Evolutionary conservation across 2,888 invertebrate genomes (phyloP).

Genomic region (Lasius fuliginosus): DNA sequence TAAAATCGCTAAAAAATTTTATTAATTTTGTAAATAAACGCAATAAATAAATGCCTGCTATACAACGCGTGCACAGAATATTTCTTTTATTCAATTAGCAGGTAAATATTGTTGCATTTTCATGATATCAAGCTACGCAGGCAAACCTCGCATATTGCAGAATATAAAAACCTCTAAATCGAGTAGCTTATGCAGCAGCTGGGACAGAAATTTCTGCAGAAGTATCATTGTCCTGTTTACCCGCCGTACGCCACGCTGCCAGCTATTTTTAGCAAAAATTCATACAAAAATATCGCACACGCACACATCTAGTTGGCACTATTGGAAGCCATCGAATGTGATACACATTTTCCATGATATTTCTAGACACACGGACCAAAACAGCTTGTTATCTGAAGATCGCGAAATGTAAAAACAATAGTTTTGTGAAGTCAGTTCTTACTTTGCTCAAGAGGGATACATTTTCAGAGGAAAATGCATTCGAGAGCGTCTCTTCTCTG

Average conservation of each 20-base stretch:
- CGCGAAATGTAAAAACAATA: constrained; percentile 20
- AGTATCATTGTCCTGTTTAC: constrained; percentile 54
- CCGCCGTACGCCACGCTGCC: constrained; percentile 12
- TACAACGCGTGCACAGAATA: not conserved
- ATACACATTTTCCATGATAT: constrained; percentile 14
- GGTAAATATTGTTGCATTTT: constrained; percentile 11
- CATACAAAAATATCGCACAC: constrained; percentile 41
- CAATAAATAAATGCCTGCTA: not conserved
- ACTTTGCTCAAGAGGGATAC: not conserved
- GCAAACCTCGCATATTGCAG: constrained; percentile 11
- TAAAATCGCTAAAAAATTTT: not conserved
- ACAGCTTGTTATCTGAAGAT: constrained; percentile 20
- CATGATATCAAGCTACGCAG: constrained; percentile 13
- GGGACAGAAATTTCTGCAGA: constrained; percentile 45
- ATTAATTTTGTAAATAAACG: constrained; percentile 10
- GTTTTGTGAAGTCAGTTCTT: constrained; percentile 5
- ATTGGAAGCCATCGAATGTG: constrained; percentile 21
- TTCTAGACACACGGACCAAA: constrained; percentile 2
- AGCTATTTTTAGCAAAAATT: constrained; percentile 38
- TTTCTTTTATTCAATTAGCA: constrained; percentile 26
- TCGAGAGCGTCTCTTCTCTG: not conserved
- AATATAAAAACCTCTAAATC: constrained; percentile 44
- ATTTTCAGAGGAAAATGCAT: constrained; percentile 36
- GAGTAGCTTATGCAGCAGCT: constrained; percentile 52
- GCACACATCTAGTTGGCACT: constrained; percentile 23